A percentile compares a stretch with the other conserved stretches of the same genome.
Evolutionary conservation across 1,140 invertebrate species (phyloP).

Genomic region (Tetragonula clypearis): DNA sequence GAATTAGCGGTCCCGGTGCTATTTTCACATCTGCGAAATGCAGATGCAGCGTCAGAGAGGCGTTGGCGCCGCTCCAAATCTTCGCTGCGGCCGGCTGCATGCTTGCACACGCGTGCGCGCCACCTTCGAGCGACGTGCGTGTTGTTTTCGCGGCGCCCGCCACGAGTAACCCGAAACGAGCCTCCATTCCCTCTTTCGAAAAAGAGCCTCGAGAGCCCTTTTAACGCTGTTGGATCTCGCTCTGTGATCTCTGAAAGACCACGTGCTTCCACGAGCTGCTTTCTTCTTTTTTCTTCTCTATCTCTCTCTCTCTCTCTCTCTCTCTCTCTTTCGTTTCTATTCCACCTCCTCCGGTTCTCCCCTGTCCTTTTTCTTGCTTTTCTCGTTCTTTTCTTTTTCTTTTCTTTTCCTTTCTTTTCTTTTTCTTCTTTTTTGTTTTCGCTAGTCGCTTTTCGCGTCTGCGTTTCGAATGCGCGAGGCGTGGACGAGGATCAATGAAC

Average conservation of each 20-base stretch:
- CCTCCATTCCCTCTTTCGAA: not conserved
- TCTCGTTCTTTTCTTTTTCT: not conserved
- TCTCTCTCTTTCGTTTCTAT: too few relatives aligned
- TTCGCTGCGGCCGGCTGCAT: slow-evolving; percentile 16
- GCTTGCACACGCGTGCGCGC: slow-evolving; percentile 30
- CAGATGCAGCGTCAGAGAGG: slow-evolving; percentile 53
- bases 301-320: too few relatives aligned
- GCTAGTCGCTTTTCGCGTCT: not conserved
- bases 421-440: not conserved
- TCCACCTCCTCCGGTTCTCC: too few relatives aligned
- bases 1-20: slow-evolving; percentile 58
- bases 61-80: slow-evolving; percentile 60
- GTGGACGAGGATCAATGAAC: not conserved
- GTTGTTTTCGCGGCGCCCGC: slow-evolving; percentile 39
- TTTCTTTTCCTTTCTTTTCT: not conserved
- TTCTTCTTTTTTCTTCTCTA: not conserved
- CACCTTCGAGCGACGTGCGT: slow-evolving; percentile 40
- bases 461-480: not conserved
- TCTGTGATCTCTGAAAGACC: slow-evolving; percentile 17
- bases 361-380: not conserved
- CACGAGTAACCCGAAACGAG: slow-evolving; percentile 19
- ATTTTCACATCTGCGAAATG: slow-evolving; percentile 63
- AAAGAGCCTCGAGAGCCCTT: not conserved
- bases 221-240: slow-evolving; percentile 24
- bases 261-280: not conserved